Conservation (phyloP, 1,140 invertebrate genomes). For the Microplitis mediator region DNA sequence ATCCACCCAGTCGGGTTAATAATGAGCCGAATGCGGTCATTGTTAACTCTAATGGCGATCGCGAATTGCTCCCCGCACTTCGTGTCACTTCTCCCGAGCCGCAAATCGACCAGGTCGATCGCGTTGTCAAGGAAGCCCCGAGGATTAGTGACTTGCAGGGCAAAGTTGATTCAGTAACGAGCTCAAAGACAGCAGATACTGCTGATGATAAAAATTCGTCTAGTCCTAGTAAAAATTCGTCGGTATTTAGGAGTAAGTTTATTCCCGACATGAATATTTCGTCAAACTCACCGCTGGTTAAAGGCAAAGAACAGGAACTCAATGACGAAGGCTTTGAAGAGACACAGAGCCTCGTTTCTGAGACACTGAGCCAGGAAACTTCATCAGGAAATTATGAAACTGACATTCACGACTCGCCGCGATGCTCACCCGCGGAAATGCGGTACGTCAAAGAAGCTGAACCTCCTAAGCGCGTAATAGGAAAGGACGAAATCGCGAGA, state of each 20-base stretch:
- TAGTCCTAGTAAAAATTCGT: constrained; percentile 7
- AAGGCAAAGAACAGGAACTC: constrained; percentile 69
- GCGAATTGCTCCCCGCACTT: constrained; percentile 11
- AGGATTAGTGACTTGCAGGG: not conserved
- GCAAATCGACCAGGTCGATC: not conserved
- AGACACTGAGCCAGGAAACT: constrained; percentile 80
- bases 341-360: constrained; percentile 83
- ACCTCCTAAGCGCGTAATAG: constrained; percentile 13
- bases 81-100: constrained; percentile 19
- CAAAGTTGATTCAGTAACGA: not conserved
- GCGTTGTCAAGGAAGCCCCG: not conserved
- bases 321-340: constrained; percentile 91
- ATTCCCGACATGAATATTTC: constrained; percentile 59
- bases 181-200: not conserved
- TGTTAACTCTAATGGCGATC: not conserved
- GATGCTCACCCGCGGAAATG: constrained; percentile 56
- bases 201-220: constrained; percentile 13
- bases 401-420: constrained; percentile 64
- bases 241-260: constrained; percentile 47
- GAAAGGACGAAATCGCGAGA: constrained; percentile 28
- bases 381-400: constrained; percentile 75
- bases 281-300: constrained; percentile 43
- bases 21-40: constrained; percentile 15
- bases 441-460: constrained; percentile 27
- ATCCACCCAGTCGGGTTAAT: constrained; percentile 51